phyloP scores from a whole-genome alignment of 53 echinoderm and acorn worm species.

The Paelopatides confundens region DNA sequence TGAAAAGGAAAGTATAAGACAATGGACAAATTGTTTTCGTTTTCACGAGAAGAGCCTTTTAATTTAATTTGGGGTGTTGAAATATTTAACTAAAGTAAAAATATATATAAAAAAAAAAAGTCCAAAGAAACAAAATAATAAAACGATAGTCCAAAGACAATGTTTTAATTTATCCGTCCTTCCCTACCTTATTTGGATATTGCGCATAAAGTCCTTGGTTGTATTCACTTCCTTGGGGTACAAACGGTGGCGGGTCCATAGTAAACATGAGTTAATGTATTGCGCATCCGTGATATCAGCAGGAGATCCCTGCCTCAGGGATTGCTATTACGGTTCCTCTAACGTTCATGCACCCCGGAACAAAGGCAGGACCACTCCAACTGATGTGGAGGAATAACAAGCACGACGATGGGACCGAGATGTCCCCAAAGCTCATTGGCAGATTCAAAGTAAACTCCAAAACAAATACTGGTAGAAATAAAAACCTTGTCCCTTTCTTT shows the following conservation, averaged over 20 bases:
- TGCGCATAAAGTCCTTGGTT: constrained; percentile 43
- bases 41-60: no score
- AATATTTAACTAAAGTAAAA: no score
- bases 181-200: constrained; percentile 49
- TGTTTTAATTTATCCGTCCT: no score
- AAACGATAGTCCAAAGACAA: not conserved
- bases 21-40: no score
- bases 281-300: constrained; percentile 12
- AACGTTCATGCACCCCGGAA: constrained; percentile 21
- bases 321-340: not conserved
- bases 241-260: constrained; percentile 37
- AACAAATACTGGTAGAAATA: not conserved
- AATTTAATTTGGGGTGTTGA: no score
- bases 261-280: constrained; percentile 24
- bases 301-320: constrained; percentile 14
- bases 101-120: not conserved
- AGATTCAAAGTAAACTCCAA: not conserved
- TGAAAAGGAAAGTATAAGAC: no score
- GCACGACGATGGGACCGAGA: not conserved
- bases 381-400: not conserved
- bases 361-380: constrained; percentile 37
- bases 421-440: not conserved
- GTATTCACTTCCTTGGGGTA: constrained; percentile 42
- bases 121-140: not conserved
- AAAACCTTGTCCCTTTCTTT: not conserved